Conservation (phyloP, 1,140 invertebrate genomes). For the Chrysoperla carnea region DNA sequence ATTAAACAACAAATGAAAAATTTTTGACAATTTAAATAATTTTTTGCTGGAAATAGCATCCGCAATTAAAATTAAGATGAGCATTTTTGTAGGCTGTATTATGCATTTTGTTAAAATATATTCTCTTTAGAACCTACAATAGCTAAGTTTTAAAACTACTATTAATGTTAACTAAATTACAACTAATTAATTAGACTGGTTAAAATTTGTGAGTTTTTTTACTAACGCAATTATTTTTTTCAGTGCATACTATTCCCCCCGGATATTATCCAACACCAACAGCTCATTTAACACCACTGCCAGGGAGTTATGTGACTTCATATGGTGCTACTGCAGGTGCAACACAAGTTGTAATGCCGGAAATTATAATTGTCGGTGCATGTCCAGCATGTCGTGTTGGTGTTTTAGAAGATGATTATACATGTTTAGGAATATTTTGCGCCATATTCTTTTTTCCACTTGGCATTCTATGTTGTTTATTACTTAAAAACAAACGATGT, state of each 20-base stretch:
- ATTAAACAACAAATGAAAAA: too few relatives aligned
- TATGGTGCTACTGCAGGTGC: conserved; percentile 19
- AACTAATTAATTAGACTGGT: too few relatives aligned
- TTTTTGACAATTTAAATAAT: too few relatives aligned
- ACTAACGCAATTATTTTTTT: not conserved
- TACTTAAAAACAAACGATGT: conserved; percentile 59
- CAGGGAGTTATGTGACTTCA: conserved; percentile 9
- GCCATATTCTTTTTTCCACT: conserved; percentile 74
- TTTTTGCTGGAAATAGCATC: too few relatives aligned
- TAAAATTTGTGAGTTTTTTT: too few relatives aligned
- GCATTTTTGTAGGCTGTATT: too few relatives aligned
- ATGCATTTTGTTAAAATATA: too few relatives aligned
- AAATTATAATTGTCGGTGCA: conserved; percentile 55
- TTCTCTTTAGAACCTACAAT: too few relatives aligned
- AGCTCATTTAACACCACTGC: conserved; percentile 3
- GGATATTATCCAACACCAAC: conserved; percentile 2
- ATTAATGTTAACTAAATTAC: too few relatives aligned
- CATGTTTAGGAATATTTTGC: conserved; percentile 61
- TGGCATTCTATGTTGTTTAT: conserved; percentile 65
- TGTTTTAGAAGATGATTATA: conserved; percentile 67
- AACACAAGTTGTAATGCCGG: conserved; percentile 24
- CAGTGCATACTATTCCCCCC: not conserved
- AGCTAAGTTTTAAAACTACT: too few relatives aligned
- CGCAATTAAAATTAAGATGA: too few relatives aligned
- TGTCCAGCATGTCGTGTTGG: conserved; percentile 73